phyloP scores from a whole-genome alignment of 2,113 vertebrate species.

The Tretioscincus oriximinensis region DNA sequence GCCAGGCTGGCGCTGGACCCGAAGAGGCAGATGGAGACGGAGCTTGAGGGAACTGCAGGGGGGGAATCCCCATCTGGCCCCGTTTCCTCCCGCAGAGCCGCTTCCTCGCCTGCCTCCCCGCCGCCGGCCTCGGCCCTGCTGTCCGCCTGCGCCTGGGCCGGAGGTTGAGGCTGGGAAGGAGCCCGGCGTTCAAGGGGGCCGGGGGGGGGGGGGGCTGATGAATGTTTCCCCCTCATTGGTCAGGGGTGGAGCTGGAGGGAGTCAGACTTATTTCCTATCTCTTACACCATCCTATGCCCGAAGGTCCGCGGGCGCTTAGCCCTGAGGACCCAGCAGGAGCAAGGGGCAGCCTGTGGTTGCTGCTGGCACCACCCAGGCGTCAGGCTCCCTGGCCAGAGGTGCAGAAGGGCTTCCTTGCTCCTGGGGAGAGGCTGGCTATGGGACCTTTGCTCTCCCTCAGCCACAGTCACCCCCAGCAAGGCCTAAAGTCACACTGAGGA shows the following conservation, averaged over 20 bases:
- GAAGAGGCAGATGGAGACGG: constrained; percentile 5
- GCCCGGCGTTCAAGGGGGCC: neutral
- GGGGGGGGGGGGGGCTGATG: neutral
- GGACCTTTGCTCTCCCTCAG: too few relatives aligned
- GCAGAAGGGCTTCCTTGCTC: too few relatives aligned
- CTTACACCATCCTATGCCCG: too few relatives aligned
- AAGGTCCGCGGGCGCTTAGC: too few relatives aligned
- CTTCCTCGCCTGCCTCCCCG: neutral
- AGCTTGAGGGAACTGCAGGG: neutral
- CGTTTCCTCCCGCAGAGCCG: constrained; percentile 5
- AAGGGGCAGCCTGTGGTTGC: too few relatives aligned
- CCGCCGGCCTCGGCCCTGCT: neutral
- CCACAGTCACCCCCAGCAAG: neutral
- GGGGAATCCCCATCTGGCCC: constrained; percentile 25
- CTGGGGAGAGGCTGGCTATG: too few relatives aligned
- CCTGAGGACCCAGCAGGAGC: too few relatives aligned
- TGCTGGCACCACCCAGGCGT: too few relatives aligned
- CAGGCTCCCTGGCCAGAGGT: too few relatives aligned
- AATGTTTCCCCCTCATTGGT: neutral
- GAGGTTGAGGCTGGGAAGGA: too few relatives aligned
- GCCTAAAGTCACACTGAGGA: too few relatives aligned
- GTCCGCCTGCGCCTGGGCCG: neutral
- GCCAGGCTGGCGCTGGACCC: neutral
- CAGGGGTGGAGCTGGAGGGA: neutral
- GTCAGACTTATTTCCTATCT: too few relatives aligned